Percentiles rank a stretch among this genome's conserved stretches.
phyloP scores from a whole-genome alignment of 2,113 vertebrate genomes.

The Dasyornis broadbenti region DNA sequence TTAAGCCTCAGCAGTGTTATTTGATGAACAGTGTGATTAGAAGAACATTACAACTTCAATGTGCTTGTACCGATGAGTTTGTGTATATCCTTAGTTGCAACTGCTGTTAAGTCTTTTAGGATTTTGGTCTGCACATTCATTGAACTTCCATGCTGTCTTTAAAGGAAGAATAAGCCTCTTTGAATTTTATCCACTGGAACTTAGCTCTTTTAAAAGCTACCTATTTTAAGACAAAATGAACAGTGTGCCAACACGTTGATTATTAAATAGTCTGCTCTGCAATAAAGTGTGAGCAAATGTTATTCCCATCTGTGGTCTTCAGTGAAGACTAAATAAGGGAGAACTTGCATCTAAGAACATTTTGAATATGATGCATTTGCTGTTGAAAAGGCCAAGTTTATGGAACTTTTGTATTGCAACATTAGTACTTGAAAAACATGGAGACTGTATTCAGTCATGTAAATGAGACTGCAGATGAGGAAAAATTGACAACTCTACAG shows the following conservation, averaged over 20 bases:
- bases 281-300: conserved; percentile 29
- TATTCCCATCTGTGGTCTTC: conserved; percentile 32
- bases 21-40: too few species aligned
- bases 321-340: neutral
- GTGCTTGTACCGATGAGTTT: neutral
- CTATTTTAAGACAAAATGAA: conserved; percentile 34
- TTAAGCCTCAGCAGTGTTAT: neutral
- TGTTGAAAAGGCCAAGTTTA: neutral
- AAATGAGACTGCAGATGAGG: neutral
- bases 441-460: neutral
- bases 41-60: neutral
- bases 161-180: neutral
- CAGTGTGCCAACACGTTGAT: neutral
- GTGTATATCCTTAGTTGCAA: neutral
- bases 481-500: neutral
- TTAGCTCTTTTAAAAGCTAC: neutral
- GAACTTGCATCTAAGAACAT: neutral
- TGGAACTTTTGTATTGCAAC: neutral
- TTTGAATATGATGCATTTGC: neutral
- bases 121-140: neutral
- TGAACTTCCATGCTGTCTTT: neutral
- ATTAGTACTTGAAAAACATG: neutral
- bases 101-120: neutral
- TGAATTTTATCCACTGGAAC: neutral
- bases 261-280: conserved; percentile 17